Evolutionary conservation across 92 coral and sea anemone species (phyloP).

Genomic region (Pocillopora grandis): DNA sequence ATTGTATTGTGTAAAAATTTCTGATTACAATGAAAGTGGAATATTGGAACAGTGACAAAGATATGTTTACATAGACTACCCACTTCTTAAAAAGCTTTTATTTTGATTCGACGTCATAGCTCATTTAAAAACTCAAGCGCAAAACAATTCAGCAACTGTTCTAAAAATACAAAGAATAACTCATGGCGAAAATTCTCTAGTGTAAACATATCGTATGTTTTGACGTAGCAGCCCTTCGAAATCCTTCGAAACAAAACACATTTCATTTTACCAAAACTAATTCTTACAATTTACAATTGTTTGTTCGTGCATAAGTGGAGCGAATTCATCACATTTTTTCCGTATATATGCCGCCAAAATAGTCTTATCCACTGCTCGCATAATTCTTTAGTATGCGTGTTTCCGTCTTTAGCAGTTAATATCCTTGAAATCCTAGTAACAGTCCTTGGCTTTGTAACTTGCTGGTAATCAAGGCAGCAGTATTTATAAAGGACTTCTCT

Average conservation of each 20-base stretch:
- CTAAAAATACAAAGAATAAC: too few relatives aligned
- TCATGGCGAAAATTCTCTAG: too few relatives aligned
- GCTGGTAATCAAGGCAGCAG: neutral
- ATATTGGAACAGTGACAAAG: neutral
- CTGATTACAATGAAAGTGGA: neutral
- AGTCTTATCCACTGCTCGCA: too few relatives aligned
- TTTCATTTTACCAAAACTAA: too few relatives aligned
- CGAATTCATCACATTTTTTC: too few relatives aligned
- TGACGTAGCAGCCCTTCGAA: too few relatives aligned
- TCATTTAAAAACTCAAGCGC: neutral
- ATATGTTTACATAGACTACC: constrained; percentile 2
- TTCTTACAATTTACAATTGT: too few relatives aligned
- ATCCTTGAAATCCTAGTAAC: neutral
- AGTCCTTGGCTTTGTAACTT: neutral
- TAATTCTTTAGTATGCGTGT: neutral
- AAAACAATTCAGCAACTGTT: neutral
- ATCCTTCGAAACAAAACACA: too few relatives aligned
- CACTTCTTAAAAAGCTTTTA: neutral
- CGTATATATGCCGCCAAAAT: too few relatives aligned
- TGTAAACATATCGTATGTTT: too few relatives aligned
- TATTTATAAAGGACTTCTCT: constrained; percentile 1
- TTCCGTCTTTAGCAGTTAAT: neutral
- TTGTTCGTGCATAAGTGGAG: too few relatives aligned
- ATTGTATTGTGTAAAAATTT: neutral
- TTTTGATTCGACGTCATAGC: too few relatives aligned